phyloP scores from a whole-genome alignment of 1,140 invertebrate species.

The Hirudo medicinalis region DNA sequence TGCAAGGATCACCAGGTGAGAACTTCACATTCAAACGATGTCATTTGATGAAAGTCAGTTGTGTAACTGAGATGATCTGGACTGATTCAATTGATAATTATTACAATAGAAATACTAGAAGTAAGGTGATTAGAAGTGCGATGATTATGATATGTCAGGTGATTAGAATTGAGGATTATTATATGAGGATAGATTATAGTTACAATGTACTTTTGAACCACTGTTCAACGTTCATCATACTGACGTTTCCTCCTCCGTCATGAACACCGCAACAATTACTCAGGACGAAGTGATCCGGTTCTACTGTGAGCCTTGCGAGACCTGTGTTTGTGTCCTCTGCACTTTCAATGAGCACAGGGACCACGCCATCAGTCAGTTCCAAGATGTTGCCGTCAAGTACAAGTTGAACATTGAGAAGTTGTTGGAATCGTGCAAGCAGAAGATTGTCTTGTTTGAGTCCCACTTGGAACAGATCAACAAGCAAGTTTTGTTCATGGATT shows the following conservation, averaged over 20 bases:
- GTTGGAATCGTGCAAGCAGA: constrained; percentile 35
- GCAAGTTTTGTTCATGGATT: not conserved
- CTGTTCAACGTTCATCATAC: no score
- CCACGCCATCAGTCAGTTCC: constrained; percentile 41
- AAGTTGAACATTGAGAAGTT: constrained; percentile 37
- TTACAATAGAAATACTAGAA: no score
- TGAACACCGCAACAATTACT: constrained; percentile 19
- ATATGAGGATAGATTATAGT: no score
- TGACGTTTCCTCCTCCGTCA: no score
- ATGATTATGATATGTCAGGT: no score
- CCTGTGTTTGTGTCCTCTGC: constrained; percentile 42
- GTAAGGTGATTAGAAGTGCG: no score
- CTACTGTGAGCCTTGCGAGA: constrained; percentile 42
- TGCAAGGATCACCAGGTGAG: constrained; percentile 39
- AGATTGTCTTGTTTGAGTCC: constrained; percentile 35
- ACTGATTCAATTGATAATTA: no score
- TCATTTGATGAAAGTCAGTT: no score
- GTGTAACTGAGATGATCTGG: no score
- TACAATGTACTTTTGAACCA: no score
- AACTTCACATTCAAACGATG: no score
- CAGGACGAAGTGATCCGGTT: constrained; percentile 40
- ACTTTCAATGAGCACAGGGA: constrained; percentile 43
- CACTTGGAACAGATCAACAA: constrained; percentile 30
- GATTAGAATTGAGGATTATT: no score
- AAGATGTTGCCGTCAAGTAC: constrained; percentile 39